A percentile compares a stretch with the other conserved stretches of the same genome.
Evolutionary conservation across 2,888 invertebrate genomes (phyloP).

Genomic region (Toxonevra muliebris): DNA sequence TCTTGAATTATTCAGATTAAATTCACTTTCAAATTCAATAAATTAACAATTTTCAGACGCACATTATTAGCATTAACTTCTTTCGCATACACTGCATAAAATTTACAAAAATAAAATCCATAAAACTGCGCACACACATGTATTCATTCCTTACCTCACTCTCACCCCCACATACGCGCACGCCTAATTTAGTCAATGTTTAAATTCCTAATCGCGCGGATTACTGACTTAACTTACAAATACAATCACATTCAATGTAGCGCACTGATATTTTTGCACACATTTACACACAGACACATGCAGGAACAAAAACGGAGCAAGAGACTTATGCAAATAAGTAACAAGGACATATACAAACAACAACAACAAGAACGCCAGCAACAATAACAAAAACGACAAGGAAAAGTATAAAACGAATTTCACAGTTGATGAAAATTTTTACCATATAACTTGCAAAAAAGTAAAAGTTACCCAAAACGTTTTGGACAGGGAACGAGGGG

Average conservation of each 20-base stretch:
- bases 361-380: neutral
- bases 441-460: neutral
- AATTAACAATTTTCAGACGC: no score
- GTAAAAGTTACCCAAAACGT: neutral
- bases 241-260: slow-evolving; percentile 2
- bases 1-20: no score
- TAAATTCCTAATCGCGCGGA: slow-evolving; percentile 21
- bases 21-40: no score
- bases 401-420: neutral
- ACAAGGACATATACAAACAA: neutral
- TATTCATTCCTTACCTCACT: neutral
- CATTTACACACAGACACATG: neutral
- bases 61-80: no score
- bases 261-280: neutral
- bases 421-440: slow-evolving; percentile 10
- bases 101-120: no score
- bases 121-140: neutral
- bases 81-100: no score
- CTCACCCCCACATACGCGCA: neutral
- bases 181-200: slow-evolving; percentile 22
- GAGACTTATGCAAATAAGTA: slow-evolving; percentile 14
- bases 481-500: neutral
- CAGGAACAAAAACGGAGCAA: neutral
- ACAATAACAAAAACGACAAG: neutral
- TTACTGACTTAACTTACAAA: slow-evolving; percentile 15